phyloP scores from a whole-genome alignment of 2,797 vertebrate species.

The Sebastes kiyomatsui region DNA sequence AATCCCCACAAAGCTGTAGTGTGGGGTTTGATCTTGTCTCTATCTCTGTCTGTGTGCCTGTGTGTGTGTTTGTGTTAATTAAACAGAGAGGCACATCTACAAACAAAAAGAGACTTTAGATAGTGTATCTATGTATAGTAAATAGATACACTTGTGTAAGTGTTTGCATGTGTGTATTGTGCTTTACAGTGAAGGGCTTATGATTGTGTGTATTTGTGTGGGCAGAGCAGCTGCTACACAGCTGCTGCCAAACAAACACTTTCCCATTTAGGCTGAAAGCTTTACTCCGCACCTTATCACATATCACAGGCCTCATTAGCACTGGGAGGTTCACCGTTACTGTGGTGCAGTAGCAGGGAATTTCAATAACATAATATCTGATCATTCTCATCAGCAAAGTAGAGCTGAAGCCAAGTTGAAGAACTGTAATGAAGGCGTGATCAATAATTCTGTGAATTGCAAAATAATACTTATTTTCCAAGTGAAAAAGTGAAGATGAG shows the following conservation, averaged over 20 bases:
- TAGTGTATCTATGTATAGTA: neutral
- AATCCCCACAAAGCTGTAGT: constrained; percentile 1
- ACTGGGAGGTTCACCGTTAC: neutral
- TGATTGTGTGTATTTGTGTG: constrained; percentile 38
- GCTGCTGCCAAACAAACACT: constrained; percentile 65
- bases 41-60: neutral
- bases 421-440: neutral
- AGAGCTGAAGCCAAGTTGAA: neutral
- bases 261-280: constrained; percentile 38
- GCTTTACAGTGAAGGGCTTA: neutral
- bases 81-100: neutral
- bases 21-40: neutral
- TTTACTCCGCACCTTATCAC: neutral
- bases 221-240: constrained; percentile 41
- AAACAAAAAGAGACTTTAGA: neutral
- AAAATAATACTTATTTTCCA: neutral
- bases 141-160: neutral
- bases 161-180: constrained; percentile 8
- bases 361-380: neutral
- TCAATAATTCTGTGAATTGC: neutral
- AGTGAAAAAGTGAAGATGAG: neutral
- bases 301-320: neutral
- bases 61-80: neutral
- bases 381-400: neutral
- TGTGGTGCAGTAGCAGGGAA: neutral